Percentiles rank a stretch among this genome's conserved stretches.
These are phyloP conservation scores for Pollicipes pollicipes DNA, from an alignment of 1,140 invertebrate species.

Conservation along the genomic window DNA sequence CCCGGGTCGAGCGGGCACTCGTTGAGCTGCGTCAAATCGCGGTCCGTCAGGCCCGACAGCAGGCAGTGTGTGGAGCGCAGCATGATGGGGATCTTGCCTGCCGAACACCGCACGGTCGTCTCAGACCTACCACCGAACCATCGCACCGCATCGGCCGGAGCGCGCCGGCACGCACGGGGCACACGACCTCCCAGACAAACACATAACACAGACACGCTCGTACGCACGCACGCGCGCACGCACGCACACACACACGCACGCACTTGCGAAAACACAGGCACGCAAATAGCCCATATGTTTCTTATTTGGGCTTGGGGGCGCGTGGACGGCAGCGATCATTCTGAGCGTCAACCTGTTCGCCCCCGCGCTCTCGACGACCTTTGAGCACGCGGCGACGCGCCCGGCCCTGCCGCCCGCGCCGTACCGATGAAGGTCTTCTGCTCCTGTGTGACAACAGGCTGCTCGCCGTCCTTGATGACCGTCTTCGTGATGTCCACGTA, in stretches of 20 bases:
- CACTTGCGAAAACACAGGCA: too few species aligned
- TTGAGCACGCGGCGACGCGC: background rate
- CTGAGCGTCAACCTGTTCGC: background rate
- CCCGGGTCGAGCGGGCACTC: slow-evolving; percentile 97
- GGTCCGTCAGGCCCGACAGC: slow-evolving; percentile 78
- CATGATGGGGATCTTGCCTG: slow-evolving; percentile 94
- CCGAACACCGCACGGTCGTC: slow-evolving; percentile 11
- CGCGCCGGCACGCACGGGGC: too few species aligned
- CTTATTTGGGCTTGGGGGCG: background rate
- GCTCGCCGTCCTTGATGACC: slow-evolving; percentile 71
- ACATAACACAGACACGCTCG: too few species aligned
- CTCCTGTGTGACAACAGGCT: slow-evolving; percentile 80
- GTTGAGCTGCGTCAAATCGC: slow-evolving; percentile 95
- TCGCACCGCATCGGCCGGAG: too few species aligned
- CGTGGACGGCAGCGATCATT: too few species aligned
- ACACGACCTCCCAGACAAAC: too few species aligned
- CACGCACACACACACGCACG: too few species aligned
- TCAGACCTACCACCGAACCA: too few species aligned
- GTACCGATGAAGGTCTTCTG: slow-evolving; percentile 91
- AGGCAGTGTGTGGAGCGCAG: slow-evolving; percentile 90
- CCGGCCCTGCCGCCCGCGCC: too few species aligned
- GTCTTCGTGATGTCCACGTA: slow-evolving; percentile 98
- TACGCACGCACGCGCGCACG: too few species aligned
- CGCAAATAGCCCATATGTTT: background rate
- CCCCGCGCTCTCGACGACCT: background rate